Evolutionary conservation across 2,797 vertebrate genomes (phyloP).

Genomic region (Apodemus agrarius): DNA sequence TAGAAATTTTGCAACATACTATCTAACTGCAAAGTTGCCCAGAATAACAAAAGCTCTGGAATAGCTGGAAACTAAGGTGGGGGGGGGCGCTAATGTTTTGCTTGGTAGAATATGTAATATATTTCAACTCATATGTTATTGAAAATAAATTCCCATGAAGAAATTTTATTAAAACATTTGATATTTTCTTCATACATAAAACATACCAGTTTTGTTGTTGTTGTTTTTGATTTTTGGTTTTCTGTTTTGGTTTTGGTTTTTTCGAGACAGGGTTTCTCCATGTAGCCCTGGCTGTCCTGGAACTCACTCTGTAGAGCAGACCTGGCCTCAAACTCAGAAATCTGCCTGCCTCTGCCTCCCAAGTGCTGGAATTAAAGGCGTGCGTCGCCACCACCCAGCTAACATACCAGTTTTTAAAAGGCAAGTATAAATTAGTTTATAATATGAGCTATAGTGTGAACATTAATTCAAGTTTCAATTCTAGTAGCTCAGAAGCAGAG

Average conservation of each 20-base stretch:
- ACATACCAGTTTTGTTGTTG: not conserved
- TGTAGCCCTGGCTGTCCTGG: no score
- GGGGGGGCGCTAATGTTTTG: not conserved
- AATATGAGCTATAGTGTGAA: constrained; percentile 33
- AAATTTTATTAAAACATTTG: constrained; percentile 47
- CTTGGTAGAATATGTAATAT: constrained; percentile 33
- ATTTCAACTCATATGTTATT: constrained; percentile 58
- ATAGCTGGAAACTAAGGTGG: constrained; percentile 27
- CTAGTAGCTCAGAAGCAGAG: not conserved
- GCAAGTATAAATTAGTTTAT: constrained; percentile 11
- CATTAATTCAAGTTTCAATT: constrained; percentile 36
- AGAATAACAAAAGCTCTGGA: constrained; percentile 62
- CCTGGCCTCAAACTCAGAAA: no score
- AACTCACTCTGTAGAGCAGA: no score
- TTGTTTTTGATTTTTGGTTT: no score
- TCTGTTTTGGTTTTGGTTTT: no score
- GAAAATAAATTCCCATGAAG: constrained; percentile 60
- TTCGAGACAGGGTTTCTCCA: no score
- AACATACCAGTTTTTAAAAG: constrained; percentile 46
- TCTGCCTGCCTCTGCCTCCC: no score
- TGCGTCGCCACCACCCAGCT: no score
- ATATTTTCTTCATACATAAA: constrained; percentile 47
- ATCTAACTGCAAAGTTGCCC: constrained; percentile 36
- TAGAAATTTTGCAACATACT: constrained; percentile 49
- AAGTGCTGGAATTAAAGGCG: no score